Percentiles rank a stretch among this genome's conserved stretches.
Conservation (phyloP, 1,140 invertebrate species). For the Heliothis virescens region DNA sequence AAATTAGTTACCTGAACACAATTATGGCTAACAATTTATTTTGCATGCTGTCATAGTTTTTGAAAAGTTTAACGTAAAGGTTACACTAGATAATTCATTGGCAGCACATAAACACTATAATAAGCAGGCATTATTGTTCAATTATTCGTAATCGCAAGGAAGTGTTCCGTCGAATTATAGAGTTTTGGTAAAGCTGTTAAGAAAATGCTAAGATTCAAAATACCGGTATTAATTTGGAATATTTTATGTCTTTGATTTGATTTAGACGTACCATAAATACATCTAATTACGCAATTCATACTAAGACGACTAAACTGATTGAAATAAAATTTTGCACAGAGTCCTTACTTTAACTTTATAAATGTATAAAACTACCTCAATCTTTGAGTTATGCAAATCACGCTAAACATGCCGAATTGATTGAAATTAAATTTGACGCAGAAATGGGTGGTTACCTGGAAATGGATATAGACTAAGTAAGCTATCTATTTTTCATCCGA, state of each 20-base stretch:
- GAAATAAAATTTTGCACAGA: too few relatives aligned
- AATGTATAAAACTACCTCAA: not conserved
- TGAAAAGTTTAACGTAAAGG: constrained; percentile 3
- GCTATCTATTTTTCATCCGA: too few relatives aligned
- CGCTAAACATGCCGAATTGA: too few relatives aligned
- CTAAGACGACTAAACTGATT: too few relatives aligned
- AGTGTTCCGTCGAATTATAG: not conserved
- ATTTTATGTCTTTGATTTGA: too few relatives aligned
- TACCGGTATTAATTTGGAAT: not conserved
- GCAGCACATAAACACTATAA: not conserved
- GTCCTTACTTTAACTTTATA: too few relatives aligned
- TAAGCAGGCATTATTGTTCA: not conserved
- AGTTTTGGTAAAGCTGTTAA: constrained; percentile 6
- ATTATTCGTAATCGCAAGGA: constrained; percentile 8
- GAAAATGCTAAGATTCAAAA: not conserved
- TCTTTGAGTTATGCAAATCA: too few relatives aligned
- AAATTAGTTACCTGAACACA: not conserved
- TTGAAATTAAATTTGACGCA: too few relatives aligned
- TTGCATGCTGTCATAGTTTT: not conserved
- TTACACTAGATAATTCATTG: constrained; percentile 4
- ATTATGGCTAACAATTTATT: constrained; percentile 15
- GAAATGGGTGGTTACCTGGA: too few relatives aligned
- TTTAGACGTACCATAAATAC: too few relatives aligned
- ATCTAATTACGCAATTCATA: too few relatives aligned
- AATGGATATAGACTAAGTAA: too few relatives aligned